These are phyloP conservation scores for Hyles euphorbiae DNA, from an alignment of 1,140 invertebrate species.

Conservation along the genomic window DNA sequence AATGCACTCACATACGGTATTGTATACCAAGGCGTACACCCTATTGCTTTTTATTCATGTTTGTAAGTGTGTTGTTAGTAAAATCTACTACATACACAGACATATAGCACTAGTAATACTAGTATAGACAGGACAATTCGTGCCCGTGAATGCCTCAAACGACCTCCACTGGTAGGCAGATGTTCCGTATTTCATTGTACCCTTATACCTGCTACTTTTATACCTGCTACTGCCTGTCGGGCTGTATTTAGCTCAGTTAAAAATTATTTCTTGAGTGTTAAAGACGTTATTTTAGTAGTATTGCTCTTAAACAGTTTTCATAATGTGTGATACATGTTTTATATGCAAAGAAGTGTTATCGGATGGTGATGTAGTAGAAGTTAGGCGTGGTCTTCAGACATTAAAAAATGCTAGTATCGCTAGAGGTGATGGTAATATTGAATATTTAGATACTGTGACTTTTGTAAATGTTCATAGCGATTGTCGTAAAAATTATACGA, in stretches of 20 bases:
- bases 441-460: conserved; percentile 48
- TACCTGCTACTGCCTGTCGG: conserved; percentile 3
- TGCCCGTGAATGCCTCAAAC: neutral
- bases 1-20: conserved; percentile 10
- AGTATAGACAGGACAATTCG: too few species aligned
- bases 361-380: conserved; percentile 23
- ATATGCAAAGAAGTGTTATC: neutral
- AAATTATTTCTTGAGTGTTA: conserved; percentile 5
- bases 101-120: neutral
- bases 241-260: conserved; percentile 4
- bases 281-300: too few species aligned
- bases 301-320: too few species aligned
- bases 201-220: neutral
- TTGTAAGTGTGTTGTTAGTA: conserved; percentile 6
- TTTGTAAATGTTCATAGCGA: conserved; percentile 46
- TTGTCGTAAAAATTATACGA: conserved; percentile 43
- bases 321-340: neutral
- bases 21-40: conserved; percentile 7
- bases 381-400: conserved; percentile 43
- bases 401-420: conserved; percentile 53
- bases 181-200: conserved; percentile 1
- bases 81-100: conserved; percentile 2
- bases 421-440: conserved; percentile 45
- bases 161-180: neutral
- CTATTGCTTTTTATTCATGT: conserved; percentile 8